Conservation (phyloP, 2,797 vertebrate species). For the Prionace glauca region DNA sequence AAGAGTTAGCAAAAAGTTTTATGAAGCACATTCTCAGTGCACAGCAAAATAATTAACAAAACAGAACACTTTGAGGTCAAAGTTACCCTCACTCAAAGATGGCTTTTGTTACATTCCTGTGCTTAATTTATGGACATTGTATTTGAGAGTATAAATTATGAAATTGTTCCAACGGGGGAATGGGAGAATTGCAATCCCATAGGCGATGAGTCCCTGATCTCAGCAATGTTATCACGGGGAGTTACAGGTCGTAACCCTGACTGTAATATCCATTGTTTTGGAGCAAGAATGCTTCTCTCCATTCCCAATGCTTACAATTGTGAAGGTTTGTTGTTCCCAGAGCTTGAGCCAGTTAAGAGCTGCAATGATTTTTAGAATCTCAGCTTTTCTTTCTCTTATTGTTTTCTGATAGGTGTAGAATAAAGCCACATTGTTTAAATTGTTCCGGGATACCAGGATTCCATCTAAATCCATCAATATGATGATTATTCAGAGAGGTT, state of each 20-base stretch:
- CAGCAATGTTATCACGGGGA: not conserved
- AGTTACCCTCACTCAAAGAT: not conserved
- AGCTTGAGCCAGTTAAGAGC: not conserved
- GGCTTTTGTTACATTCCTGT: not conserved
- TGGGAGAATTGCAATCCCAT: not conserved
- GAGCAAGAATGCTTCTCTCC: not conserved
- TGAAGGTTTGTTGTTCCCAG: not conserved
- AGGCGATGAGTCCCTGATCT: constrained; percentile 2
- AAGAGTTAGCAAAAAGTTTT: not conserved
- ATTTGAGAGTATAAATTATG: constrained; percentile 1
- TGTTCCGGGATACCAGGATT: not conserved
- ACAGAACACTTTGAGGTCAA: not conserved
- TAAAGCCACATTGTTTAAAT: not conserved
- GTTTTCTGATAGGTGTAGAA: not conserved
- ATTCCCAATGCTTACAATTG: not conserved
- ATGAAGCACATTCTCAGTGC: not conserved
- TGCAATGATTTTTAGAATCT: not conserved
- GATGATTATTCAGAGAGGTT: not conserved
- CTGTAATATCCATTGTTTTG: not conserved
- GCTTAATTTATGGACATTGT: not conserved
- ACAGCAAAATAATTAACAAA: constrained; percentile 16
- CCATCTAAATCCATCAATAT: not conserved
- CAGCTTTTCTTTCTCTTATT: not conserved
- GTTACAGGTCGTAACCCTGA: not conserved
- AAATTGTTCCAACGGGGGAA: not conserved